These are phyloP conservation scores for Phoxinus phoxinus DNA, from an alignment of 2,113 vertebrate genomes.

Conservation along the genomic window DNA sequence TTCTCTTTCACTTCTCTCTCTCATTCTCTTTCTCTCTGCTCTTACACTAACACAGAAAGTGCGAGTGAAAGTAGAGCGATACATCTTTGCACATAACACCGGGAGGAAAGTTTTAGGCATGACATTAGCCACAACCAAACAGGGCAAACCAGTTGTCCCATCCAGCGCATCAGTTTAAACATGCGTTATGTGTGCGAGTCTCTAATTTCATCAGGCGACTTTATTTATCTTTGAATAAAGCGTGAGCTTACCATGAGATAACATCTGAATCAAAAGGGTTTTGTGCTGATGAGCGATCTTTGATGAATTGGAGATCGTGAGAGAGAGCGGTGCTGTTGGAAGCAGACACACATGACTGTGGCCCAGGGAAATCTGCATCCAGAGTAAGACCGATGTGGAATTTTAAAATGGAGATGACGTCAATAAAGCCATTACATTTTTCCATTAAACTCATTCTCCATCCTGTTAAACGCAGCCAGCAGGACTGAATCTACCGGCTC, in stretches of 20 bases:
- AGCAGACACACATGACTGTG: not conserved
- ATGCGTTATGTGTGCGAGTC: not conserved
- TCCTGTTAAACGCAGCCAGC: slow-evolving; percentile 17
- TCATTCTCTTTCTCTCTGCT: not conserved
- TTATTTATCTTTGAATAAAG: not conserved
- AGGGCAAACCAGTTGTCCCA: slow-evolving; percentile 40
- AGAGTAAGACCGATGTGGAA: slow-evolving; percentile 23
- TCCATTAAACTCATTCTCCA: slow-evolving; percentile 16
- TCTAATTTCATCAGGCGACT: not conserved
- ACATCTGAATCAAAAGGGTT: not conserved
- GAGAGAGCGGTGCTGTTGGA: not conserved
- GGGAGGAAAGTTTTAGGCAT: slow-evolving; percentile 21
- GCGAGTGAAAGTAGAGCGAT: not conserved
- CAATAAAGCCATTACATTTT: slow-evolving; percentile 16
- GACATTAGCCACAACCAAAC: slow-evolving; percentile 29
- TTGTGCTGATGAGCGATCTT: not conserved
- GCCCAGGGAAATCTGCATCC: slow-evolving; percentile 17
- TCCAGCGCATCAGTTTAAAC: slow-evolving; percentile 39
- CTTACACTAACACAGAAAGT: not conserved
- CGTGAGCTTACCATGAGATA: not conserved
- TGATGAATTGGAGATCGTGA: not conserved
- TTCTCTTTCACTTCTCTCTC: not conserved
- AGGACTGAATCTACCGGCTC: not conserved
- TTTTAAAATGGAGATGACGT: slow-evolving; percentile 32
- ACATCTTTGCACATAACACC: slow-evolving; percentile 8